Percentiles rank a stretch among this genome's conserved stretches.
Evolutionary conservation across 2,113 vertebrate species (phyloP).

Genomic region (Clarias batrachus): DNA sequence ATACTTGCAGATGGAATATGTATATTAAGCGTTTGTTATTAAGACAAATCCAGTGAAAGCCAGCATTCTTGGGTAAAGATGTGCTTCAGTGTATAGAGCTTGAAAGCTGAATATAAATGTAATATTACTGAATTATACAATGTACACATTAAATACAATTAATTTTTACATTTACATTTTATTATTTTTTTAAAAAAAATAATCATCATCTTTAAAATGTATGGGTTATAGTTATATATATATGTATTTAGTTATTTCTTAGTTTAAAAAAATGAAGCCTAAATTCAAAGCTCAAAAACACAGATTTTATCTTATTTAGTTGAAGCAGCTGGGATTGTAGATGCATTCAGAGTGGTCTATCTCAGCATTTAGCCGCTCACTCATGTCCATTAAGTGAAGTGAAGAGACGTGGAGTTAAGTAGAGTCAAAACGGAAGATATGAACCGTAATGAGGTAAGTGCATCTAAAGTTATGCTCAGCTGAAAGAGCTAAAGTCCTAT

Average conservation of each 20-base stretch:
- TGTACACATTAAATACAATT: not conserved
- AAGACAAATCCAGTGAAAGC: not conserved
- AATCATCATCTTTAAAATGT: not conserved
- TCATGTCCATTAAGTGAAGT: slow-evolving; percentile 11
- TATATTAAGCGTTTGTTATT: not conserved
- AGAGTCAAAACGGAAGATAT: not conserved
- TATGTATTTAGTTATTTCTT: not conserved
- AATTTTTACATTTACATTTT: not conserved
- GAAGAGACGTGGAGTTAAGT: slow-evolving; percentile 14
- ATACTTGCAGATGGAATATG: not conserved
- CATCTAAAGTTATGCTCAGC: not conserved
- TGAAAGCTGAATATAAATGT: not conserved
- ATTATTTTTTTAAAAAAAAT: not conserved
- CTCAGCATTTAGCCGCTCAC: not conserved
- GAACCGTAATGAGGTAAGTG: slow-evolving; percentile 1
- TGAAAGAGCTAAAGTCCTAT: not conserved
- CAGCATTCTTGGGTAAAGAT: not conserved
- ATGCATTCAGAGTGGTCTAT: not conserved
- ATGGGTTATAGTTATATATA: not conserved
- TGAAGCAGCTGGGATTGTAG: not conserved
- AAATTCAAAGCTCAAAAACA: not conserved
- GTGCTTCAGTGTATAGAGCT: not conserved
- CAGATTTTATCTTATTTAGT: not conserved
- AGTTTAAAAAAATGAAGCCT: not conserved
- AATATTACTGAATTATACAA: not conserved